Evolutionary conservation across 2,797 vertebrate species (phyloP), one percentile per base, ranked within the genome.

Genomic region (Limosa lapponica): DNA sequence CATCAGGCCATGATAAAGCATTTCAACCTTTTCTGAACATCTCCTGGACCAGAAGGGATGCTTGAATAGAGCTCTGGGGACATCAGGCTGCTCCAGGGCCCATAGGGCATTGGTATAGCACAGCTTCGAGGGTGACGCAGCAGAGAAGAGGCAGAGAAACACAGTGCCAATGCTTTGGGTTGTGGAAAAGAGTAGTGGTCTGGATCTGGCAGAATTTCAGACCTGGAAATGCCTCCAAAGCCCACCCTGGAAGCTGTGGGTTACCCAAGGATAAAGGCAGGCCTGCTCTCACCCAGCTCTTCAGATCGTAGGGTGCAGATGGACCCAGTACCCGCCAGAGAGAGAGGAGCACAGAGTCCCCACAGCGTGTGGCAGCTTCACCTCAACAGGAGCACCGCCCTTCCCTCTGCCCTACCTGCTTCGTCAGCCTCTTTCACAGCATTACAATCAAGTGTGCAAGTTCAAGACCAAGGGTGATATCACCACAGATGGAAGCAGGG

Each of bases 281-380:
- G 34, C 16, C 37, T 1, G 0, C 48, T 62, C 24, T 27, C 11
- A 19, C 5, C 5, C 44, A 52, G n/a, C 30, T 48, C 1, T 51
- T 66, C 55, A n/a, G 27, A 16, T 18, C 15, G 41, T 19, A 18
- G 61, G 6, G 54, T 34, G 37, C 34, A 32, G 71, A 13, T 3
- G 43, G 77, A 72, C 8, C 25, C 0, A 0, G 11, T 30, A 25
- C 13, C 49, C 3, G 0, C 28, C 51, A 46, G 67, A 2, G 5
- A 3, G 5, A 72, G 49, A 61, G 54, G 19, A 70, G 20, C 55
- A 20, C 54, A 20, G 8, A 7, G 36, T 13, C 16, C 73, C 34
- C 6, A 2, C 22, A 54, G 22, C 1, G 0, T 1, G 4, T 51
- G 32, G 6, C 80, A 75, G 74, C 32, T 58, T 81, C 6, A 2